Evolutionary conservation across 2,113 vertebrate species (phyloP).

Genomic region (Microcebus lehilahytsara): DNA sequence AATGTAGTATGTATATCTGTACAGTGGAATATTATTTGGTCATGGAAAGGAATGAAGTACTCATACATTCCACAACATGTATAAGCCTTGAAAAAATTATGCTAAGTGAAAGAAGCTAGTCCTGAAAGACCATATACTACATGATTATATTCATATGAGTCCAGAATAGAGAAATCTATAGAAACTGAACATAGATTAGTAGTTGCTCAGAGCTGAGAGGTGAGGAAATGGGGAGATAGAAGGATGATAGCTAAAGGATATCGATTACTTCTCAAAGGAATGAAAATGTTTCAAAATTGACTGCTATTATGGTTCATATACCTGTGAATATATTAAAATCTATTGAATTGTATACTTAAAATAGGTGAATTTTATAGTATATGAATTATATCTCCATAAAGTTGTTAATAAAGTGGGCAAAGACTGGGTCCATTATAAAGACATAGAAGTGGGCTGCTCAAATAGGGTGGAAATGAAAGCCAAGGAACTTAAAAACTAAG

Average conservation of each 20-base stretch:
- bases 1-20: not conserved
- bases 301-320: not conserved
- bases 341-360: not conserved
- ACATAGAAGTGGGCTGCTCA: not conserved
- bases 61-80: not conserved
- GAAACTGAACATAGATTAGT: not conserved
- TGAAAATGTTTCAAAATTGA: not conserved
- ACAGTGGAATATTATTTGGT: not conserved
- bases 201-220: not conserved
- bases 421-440: not conserved
- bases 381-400: not conserved
- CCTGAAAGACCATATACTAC: not conserved
- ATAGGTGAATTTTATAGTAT: not conserved
- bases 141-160: not conserved
- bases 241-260: not conserved
- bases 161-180: not conserved
- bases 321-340: not conserved
- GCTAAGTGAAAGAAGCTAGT: not conserved
- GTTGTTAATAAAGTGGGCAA: not conserved
- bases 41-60: not conserved
- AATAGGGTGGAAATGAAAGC: not conserved
- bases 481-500: not conserved
- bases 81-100: not conserved
- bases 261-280: not conserved
- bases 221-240: not conserved